Evolutionary conservation across 1,140 invertebrate species (phyloP), one percentile per base, ranked within the genome.

Genomic region (Drosophila murphyi): DNA sequence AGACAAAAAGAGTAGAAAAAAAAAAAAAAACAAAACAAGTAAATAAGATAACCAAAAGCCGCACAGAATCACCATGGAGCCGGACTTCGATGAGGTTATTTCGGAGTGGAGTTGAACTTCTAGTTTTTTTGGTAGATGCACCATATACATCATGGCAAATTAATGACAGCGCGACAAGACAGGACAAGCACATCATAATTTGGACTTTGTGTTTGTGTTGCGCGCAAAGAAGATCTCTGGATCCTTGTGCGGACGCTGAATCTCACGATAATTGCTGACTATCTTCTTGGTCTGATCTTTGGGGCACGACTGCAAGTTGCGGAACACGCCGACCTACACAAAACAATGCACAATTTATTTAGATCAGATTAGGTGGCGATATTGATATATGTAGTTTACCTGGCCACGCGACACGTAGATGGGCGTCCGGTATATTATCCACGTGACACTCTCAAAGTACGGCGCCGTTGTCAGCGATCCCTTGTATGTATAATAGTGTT

Each of bases 381-480:
- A 20, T n/a, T 45, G 28, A 10, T 3, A 0, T 37, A 3, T 7
- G 2, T 2, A 71, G 76, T 70, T 71, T 70, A 97, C 96, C 94
- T 97, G 96, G 51, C 94, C 93, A 28, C 93, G 85, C 1, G 96
- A 96, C 12, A 97, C 94, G 78, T 94, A 93, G 57, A 97, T 94
- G 1, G 96, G 94, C 5, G 95, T 93, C 5, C 96, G 94, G 76
- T 97, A 95, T 3, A 97, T 93, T 29, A 96, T 96, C 96, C 96
- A 97, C 29, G 93, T 94, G 35, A 96, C 96, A 73, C 94, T 95
- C 79, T 96, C 95, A 65, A 93, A 93, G 76, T 95, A 97, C 0
- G 94, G 94, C 43, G 95, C 94, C n/a, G 95, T 96, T 2, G 96
- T 97, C 10, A 97, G 91, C 10, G 96, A 96, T 2, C 96, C 96